phyloP scores from a whole-genome alignment of 2,888 invertebrate genomes.

The Nebria brevicollis region DNA sequence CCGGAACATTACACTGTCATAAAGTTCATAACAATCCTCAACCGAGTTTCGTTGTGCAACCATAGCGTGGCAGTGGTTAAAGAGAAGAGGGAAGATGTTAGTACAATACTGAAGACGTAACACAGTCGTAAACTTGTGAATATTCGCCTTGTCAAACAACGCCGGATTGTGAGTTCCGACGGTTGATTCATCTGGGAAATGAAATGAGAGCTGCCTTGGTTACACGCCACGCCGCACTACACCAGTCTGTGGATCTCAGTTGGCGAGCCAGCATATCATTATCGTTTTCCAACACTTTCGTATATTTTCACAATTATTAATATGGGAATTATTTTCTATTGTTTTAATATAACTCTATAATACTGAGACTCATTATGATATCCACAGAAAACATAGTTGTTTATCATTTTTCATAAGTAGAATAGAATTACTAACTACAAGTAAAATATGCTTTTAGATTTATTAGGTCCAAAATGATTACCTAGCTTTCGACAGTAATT shows the following conservation, averaged over 20 bases:
- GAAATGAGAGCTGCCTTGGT: constrained; percentile 13
- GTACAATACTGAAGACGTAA: constrained; percentile 30
- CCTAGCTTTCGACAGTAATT: too few species aligned
- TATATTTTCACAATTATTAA: neutral
- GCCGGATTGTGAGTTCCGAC: constrained; percentile 17
- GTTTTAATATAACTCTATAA: too few species aligned
- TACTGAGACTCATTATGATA: too few species aligned
- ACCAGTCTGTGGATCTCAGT: neutral
- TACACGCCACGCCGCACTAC: neutral
- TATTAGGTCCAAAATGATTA: too few species aligned
- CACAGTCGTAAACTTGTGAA: constrained; percentile 37
- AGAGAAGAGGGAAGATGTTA: neutral
- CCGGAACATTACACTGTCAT: constrained; percentile 1
- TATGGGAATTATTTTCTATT: neutral
- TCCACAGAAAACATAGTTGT: too few species aligned
- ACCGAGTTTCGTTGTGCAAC: neutral
- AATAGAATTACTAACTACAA: too few species aligned
- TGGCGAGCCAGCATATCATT: neutral
- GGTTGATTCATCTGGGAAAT: constrained; percentile 21
- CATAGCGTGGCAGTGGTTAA: neutral
- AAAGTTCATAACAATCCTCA: constrained; percentile 16
- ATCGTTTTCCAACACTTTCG: neutral
- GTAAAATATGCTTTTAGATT: too few species aligned
- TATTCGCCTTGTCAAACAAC: constrained; percentile 36
- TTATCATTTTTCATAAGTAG: too few species aligned